phyloP scores from a whole-genome alignment of 2,888 invertebrate species.

The Stenolophus ochropezus region DNA sequence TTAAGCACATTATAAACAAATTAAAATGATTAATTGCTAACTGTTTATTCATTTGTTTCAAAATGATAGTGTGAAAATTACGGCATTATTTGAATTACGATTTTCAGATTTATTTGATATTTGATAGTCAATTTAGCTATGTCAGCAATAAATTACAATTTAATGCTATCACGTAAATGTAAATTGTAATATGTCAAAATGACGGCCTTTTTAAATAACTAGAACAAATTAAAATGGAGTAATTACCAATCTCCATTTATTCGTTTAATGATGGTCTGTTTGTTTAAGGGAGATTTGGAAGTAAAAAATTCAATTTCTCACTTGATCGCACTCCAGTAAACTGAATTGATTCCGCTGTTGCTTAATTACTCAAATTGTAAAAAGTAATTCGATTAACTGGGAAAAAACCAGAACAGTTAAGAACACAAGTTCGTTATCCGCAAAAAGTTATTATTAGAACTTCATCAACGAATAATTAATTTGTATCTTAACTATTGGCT shows the following conservation, averaged over 20 bases:
- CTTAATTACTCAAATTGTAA: constrained; percentile 45
- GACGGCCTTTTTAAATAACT: not conserved
- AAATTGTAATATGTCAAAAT: not conserved
- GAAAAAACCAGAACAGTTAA: not conserved
- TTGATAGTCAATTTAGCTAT: not conserved
- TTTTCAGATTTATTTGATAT: not conserved
- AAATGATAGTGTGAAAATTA: not conserved
- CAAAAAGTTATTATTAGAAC: too few relatives aligned
- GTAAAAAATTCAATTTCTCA: constrained; percentile 44
- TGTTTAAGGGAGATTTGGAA: not conserved
- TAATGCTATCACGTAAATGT: not conserved
- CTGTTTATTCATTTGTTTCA: not conserved
- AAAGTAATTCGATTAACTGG: not conserved
- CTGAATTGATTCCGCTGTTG: constrained; percentile 8
- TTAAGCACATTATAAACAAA: too few relatives aligned
- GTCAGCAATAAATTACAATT: not conserved
- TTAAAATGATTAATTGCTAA: too few relatives aligned
- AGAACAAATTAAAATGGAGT: not conserved
- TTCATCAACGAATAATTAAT: too few relatives aligned
- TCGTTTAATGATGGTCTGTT: constrained; percentile 11
- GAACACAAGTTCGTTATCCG: too few relatives aligned
- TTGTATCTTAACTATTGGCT: too few relatives aligned
- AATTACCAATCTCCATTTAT: not conserved
- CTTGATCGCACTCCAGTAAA: constrained; percentile 19
- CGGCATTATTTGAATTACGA: not conserved